phyloP scores from a whole-genome alignment of 2,113 vertebrate species.

The Illadopsis cleaveri region DNA sequence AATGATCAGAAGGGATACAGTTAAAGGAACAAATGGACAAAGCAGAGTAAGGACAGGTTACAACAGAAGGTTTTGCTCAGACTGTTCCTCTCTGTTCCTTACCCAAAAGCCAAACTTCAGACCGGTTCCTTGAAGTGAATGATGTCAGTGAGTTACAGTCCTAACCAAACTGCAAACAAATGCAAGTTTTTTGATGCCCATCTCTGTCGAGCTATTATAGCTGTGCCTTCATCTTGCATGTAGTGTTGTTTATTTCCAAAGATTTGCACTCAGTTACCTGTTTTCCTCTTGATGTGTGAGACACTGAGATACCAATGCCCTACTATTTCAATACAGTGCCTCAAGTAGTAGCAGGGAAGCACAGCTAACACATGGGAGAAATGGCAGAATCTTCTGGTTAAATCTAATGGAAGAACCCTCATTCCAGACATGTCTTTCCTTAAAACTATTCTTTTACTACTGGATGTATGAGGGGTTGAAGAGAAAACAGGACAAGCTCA shows the following conservation, averaged over 20 bases:
- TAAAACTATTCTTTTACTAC: background rate
- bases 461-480: rapidly evolving
- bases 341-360: background rate
- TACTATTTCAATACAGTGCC: background rate
- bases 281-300: background rate
- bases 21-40: background rate
- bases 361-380: background rate
- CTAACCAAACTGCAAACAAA: background rate
- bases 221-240: background rate
- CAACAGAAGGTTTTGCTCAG: background rate
- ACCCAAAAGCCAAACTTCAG: background rate
- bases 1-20: background rate
- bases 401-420: background rate
- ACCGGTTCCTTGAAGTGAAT: background rate
- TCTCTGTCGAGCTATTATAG: background rate
- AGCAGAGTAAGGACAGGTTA: background rate
- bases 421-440: background rate
- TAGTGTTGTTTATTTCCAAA: background rate
- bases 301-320: background rate
- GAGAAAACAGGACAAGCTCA: background rate
- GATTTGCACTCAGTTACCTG: background rate
- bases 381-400: background rate
- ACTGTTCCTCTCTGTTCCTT: background rate
- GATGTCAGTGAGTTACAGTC: background rate
- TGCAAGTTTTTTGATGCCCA: background rate